Evolutionary conservation across 2,888 invertebrate species (phyloP).

Genomic region (Orthosia incerta): DNA sequence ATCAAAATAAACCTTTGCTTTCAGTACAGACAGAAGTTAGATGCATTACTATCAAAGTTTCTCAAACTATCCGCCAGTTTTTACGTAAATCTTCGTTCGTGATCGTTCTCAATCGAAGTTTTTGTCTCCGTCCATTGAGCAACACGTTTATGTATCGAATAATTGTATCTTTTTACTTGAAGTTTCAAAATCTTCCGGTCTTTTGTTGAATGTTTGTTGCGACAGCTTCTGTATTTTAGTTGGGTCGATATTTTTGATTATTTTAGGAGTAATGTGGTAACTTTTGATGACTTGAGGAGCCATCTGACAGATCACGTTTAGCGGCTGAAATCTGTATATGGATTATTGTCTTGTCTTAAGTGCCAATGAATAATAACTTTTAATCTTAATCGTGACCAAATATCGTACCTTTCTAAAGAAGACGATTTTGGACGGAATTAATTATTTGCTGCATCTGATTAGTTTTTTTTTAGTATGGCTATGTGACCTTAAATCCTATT

Average conservation of each 20-base stretch:
- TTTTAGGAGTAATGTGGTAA: constrained; percentile 20
- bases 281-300: neutral
- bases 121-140: constrained; percentile 56
- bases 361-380: neutral
- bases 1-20: neutral
- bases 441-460: too few species aligned
- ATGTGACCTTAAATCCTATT: too few species aligned
- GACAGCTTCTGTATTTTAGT: constrained; percentile 7
- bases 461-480: too few species aligned
- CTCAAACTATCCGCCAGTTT: constrained; percentile 36
- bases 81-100: constrained; percentile 65
- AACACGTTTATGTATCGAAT: constrained; percentile 48
- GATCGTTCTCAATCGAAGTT: constrained; percentile 54
- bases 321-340: neutral
- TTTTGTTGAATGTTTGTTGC: constrained; percentile 40
- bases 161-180: constrained; percentile 44
- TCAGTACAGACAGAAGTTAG: neutral
- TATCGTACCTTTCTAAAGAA: neutral
- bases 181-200: constrained; percentile 64
- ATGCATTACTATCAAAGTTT: constrained; percentile 5
- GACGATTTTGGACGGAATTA: too few species aligned
- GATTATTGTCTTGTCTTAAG: too few species aligned
- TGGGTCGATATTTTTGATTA: neutral
- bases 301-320: neutral
- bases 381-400: neutral